Conservation (phyloP, 1,140 invertebrate species). For the Anadara kagoshimensis region DNA sequence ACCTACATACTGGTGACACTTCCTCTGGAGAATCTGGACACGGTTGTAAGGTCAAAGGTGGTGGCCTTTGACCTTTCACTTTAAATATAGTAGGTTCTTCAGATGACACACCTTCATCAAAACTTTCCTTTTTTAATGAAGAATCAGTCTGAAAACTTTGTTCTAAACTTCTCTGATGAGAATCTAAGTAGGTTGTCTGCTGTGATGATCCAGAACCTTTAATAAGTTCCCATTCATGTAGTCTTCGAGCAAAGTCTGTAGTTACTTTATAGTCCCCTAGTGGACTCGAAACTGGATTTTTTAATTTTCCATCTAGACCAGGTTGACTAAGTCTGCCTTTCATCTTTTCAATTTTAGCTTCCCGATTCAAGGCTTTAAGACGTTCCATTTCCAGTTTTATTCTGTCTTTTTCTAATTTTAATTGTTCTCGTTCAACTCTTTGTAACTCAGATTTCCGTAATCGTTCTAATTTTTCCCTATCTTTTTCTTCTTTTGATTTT, state of each 20-base stretch:
- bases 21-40: constrained; percentile 64
- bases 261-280: constrained; percentile 78
- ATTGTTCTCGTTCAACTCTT: constrained; percentile 80
- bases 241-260: constrained; percentile 89
- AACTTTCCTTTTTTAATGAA: constrained; percentile 23
- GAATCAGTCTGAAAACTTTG: constrained; percentile 21
- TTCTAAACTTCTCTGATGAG: constrained; percentile 51
- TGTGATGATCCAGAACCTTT: constrained; percentile 56
- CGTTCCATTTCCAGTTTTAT: constrained; percentile 76
- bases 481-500: constrained; percentile 62
- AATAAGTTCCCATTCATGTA: constrained; percentile 92
- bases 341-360: constrained; percentile 75
- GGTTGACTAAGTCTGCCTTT: constrained; percentile 65
- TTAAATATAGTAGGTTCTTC: neutral
- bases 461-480: constrained; percentile 57
- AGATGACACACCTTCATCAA: constrained; percentile 2
- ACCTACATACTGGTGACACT: constrained; percentile 44
- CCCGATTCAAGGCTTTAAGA: constrained; percentile 76
- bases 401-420: constrained; percentile 79
- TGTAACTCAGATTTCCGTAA: constrained; percentile 77
- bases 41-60: constrained; percentile 57
- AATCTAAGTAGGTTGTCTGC: constrained; percentile 57
- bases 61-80: constrained; percentile 50
- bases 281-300: constrained; percentile 56
- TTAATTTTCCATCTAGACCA: constrained; percentile 56